Evolutionary conservation across 2,888 invertebrate genomes (phyloP), one percentile per base, ranked within the genome.

Genomic region (Phalangium opilio): DNA sequence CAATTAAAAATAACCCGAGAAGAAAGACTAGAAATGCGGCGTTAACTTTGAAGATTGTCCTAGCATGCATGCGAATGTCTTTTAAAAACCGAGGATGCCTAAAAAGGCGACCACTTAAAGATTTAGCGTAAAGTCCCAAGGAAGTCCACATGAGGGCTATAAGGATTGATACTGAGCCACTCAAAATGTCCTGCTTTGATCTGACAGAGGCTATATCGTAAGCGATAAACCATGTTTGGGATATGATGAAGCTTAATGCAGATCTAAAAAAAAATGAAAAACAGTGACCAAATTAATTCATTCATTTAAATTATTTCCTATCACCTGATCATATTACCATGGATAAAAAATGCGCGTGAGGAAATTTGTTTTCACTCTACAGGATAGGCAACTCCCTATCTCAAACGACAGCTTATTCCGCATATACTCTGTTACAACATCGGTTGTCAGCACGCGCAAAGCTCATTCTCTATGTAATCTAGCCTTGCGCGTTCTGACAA

Each of bases 31-130:
- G 47, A 4, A 61, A 55, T 2, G 63, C 62, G 3, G 64, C 61
- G 50, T 64, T 64, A 42, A 67, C 55, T 51, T 67, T 67, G 48
- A 67, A 59, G 43, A 68, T 59, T 4, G 67, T 67, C 48, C 65
- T 62, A 8, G 67, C 61, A 52, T 68, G 69, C 43, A 67, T 58
- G 7, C 67, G 56, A 1, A 69, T 60, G 53, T 64, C 65, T 46
- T 62, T 62, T 5, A 64, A 56, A 57, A 69, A 64, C 47, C 62
- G 59, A 17, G 59, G 60, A 52, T 64, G 64, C 18, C 57, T 59
- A 53, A 67, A 65, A 36, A 68, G 56, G 15, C 64, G 59, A n/a
- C 60, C 62, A 3, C 67, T 64, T 10, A 68, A 59, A 35, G 61
- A 60, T 51, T 67, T 64, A 7, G 67, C 63, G 51, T 68, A 69